These are phyloP conservation scores for Grantiella picta DNA, from an alignment of 2,113 vertebrate genomes.

Conservation along the genomic window DNA sequence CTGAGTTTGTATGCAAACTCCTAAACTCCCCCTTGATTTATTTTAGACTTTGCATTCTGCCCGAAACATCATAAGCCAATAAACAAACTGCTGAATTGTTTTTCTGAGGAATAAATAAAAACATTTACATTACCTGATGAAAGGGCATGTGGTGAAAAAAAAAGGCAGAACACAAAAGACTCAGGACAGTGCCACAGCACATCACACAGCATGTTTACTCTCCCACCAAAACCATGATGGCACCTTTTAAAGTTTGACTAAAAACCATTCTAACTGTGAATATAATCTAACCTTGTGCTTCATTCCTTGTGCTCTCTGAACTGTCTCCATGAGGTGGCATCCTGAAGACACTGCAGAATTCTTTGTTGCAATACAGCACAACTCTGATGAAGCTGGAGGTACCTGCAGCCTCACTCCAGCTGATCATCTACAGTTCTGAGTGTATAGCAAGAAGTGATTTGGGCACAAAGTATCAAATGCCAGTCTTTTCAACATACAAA, in stretches of 20 bases:
- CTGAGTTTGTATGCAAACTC: not conserved
- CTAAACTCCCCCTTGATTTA: not conserved
- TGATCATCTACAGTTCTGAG: not conserved
- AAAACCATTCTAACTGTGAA: not conserved
- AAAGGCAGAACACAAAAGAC: not conserved
- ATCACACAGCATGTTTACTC: not conserved
- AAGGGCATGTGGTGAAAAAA: rapidly evolving
- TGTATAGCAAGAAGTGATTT: not conserved
- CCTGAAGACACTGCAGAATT: not conserved
- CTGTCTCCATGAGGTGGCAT: not conserved
- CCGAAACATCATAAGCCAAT: not conserved
- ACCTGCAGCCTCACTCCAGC: rapidly evolving
- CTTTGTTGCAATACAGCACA: not conserved
- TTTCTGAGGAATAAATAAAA: not conserved
- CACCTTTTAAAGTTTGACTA: not conserved
- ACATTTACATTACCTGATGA: not conserved
- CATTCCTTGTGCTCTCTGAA: not conserved
- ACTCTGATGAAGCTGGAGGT: not conserved
- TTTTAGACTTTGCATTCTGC: not conserved
- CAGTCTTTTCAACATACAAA: not conserved
- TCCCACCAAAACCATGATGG: not conserved
- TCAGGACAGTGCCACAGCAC: not conserved
- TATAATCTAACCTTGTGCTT: not conserved
- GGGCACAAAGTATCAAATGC: not conserved
- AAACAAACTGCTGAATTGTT: not conserved